Percentiles rank a stretch among this genome's conserved stretches.
phyloP scores from a whole-genome alignment of 2,113 vertebrate genomes.

The Pachypanchax playfairii region DNA sequence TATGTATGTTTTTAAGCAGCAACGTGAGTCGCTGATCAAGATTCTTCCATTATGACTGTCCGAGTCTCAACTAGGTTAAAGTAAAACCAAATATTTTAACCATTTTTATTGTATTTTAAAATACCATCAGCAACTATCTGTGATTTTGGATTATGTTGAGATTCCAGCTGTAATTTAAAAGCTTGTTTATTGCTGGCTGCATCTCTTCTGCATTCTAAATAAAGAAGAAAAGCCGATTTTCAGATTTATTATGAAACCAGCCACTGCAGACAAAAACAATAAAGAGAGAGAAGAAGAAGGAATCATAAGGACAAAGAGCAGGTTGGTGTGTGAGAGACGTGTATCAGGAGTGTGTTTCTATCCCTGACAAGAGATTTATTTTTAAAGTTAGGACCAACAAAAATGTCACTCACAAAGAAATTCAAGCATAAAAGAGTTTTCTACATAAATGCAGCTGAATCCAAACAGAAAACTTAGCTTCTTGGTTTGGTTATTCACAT shows the following conservation, averaged over 20 bases:
- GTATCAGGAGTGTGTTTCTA: conserved; percentile 5
- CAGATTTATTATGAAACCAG: conserved; percentile 43
- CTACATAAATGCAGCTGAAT: conserved; percentile 16
- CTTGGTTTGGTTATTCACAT: background rate
- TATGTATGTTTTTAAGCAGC: too few relatives aligned
- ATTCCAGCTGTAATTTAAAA: conserved; percentile 49
- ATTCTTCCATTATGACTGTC: too few relatives aligned
- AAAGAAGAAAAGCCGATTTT: conserved; percentile 29
- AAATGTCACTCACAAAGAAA: conserved; percentile 21
- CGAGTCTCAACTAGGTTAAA: conserved; percentile 8
- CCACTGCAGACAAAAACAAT: conserved; percentile 36
- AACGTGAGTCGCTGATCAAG: too few relatives aligned
- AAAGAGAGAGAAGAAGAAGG: conserved; percentile 7
- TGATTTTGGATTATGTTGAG: conserved; percentile 53
- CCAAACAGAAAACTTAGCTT: conserved; percentile 19
- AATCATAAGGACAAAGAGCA: conserved; percentile 11
- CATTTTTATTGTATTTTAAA: conserved; percentile 14
- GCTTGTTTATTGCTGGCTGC: conserved; percentile 40
- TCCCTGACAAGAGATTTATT: conserved; percentile 30
- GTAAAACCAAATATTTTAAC: conserved; percentile 43
- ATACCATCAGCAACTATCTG: conserved; percentile 28
- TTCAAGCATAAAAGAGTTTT: conserved; percentile 11
- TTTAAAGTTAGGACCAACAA: conserved; percentile 15
- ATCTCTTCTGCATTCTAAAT: conserved; percentile 51
- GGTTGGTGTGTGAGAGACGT: conserved; percentile 1